A percentile compares a stretch with the other conserved stretches of the same genome.
Conservation (phyloP, 2,888 invertebrate genomes). For the Brenthis ino region DNA sequence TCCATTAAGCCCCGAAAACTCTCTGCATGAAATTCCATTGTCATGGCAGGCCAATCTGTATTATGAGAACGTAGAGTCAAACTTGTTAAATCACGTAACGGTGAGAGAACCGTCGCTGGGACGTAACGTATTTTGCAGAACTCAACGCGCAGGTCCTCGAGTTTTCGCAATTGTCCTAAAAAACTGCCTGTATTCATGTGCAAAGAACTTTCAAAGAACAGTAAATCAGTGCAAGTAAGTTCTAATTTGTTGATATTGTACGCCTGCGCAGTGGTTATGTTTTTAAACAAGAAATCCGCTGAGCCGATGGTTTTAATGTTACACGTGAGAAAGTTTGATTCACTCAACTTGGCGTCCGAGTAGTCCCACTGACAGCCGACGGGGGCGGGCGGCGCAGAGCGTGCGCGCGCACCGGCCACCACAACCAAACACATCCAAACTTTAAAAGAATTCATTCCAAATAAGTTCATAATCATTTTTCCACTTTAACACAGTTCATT, state of each 20-base stretch:
- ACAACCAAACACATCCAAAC: slow-evolving; percentile 78
- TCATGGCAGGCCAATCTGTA: slow-evolving; percentile 90
- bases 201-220: slow-evolving; percentile 88
- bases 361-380: slow-evolving; percentile 89
- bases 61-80: slow-evolving; percentile 88
- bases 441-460: slow-evolving; percentile 79
- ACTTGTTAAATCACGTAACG: slow-evolving; percentile 85
- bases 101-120: slow-evolving; percentile 86
- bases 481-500: slow-evolving; percentile 74
- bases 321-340: slow-evolving; percentile 85
- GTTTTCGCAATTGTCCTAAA: slow-evolving; percentile 84
- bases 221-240: slow-evolving; percentile 87
- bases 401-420: slow-evolving; percentile 79
- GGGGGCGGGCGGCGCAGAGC: slow-evolving; percentile 83
- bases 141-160: slow-evolving; percentile 88
- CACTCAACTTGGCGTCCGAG: slow-evolving; percentile 80
- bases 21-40: slow-evolving; percentile 88
- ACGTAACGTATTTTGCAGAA: slow-evolving; percentile 90
- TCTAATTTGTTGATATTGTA: slow-evolving; percentile 87
- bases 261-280: slow-evolving; percentile 87
- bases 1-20: slow-evolving; percentile 87
- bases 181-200: slow-evolving; percentile 84
- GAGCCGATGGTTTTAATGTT: slow-evolving; percentile 88
- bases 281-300: slow-evolving; percentile 86
- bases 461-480: slow-evolving; percentile 72